phyloP scores from a whole-genome alignment of 2,113 vertebrate genomes.

The Epinephelus moara region DNA sequence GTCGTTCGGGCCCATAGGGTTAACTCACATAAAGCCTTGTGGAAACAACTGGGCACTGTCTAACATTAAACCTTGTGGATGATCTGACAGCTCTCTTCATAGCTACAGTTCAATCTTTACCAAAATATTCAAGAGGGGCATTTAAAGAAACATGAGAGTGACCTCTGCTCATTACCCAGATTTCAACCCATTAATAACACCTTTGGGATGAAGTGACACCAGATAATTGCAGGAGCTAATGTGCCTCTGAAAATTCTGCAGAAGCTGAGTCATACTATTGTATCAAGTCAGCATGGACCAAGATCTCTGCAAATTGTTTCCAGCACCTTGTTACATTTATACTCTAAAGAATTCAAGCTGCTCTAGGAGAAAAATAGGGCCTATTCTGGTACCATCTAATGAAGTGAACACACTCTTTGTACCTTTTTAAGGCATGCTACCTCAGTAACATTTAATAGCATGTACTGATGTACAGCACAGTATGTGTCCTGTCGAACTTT shows the following conservation, averaged over 20 bases:
- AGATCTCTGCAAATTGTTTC: conserved; percentile 36
- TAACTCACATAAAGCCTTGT: background rate
- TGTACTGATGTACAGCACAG: background rate
- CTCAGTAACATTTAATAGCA: background rate
- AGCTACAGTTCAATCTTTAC: conserved; percentile 11
- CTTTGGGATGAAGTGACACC: conserved; percentile 35
- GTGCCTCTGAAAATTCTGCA: conserved; percentile 25
- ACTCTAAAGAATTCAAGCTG: background rate
- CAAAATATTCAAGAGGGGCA: conserved; percentile 12
- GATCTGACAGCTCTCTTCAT: conserved; percentile 10
- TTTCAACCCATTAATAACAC: conserved; percentile 8
- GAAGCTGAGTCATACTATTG: conserved; percentile 2
- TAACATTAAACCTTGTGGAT: background rate
- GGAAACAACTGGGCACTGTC: background rate
- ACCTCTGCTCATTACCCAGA: conserved; percentile 22
- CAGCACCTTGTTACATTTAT: conserved; percentile 40
- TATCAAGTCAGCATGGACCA: background rate
- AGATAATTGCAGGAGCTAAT: conserved; percentile 10
- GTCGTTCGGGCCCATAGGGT: too few species aligned
- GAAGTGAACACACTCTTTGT: background rate
- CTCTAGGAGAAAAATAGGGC: background rate
- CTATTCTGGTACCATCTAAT: background rate
- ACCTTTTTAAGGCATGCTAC: background rate
- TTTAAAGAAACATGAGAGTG: conserved; percentile 35
- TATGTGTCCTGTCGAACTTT: background rate